Evolutionary conservation across 2,888 invertebrate genomes (phyloP), one percentile per base, ranked within the genome.

Genomic region (Drosophila mercatorum): DNA sequence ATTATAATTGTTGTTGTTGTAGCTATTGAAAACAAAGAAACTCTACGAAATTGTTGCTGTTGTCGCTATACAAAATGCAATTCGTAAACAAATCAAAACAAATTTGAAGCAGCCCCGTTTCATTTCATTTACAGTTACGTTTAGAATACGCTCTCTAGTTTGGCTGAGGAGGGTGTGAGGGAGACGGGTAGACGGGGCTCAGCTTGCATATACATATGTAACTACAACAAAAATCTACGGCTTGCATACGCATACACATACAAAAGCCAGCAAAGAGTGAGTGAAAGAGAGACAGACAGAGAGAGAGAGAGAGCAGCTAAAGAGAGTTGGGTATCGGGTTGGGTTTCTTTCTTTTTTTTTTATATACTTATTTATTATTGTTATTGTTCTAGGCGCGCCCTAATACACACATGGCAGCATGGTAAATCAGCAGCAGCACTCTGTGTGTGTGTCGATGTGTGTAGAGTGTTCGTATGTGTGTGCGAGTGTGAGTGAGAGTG

Each of bases 61-160:
- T 49, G 43, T 59, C 70, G n/a, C 77, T 77, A 77, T 57, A 71
- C 77, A 78, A 78, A 78, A 78, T 78, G 80, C 77, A 77, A 60
- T 75, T 68, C 56, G 44, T 34, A 34, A 44, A 44, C 62, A 80
- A 78, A 71, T 36, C 51, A 67, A 71, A 71, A 75, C 63, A 57
- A 36, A 34, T 57, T 57, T 68, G 53, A 75, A 78, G 78, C 75
- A 76, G 73, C 75, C 71, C 60, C 58, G n/a, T 61, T 61, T 53
- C 38, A 43, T 68, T 69, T 69, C 34, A 44, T 44, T 68, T 52
- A 58, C 59, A 59, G 58, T 38, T 28, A 49, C 17, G 43, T 44
- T 44, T 28, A 56, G 28, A 28, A n/a, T 58, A 71, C 57, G 46
- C 72, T 71, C 72, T 57, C 70, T 71, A 71, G 57, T 38, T 55